A percentile compares a stretch with the other conserved stretches of the same genome.
Evolutionary conservation across 2,797 vertebrate genomes (phyloP).

Genomic region (Lindbergichthys nudifrons): DNA sequence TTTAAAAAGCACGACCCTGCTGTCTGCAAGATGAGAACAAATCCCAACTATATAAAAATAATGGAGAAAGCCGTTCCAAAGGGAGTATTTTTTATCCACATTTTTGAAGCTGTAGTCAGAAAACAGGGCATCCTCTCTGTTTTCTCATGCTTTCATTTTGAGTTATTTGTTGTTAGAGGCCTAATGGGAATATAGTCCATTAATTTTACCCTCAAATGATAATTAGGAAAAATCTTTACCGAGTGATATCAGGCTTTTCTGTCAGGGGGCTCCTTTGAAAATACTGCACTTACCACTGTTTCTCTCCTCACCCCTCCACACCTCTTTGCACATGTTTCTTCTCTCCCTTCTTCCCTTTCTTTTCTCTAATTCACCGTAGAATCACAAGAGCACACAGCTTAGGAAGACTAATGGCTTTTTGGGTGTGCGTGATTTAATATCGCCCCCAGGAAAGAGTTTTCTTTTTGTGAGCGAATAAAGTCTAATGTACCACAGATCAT

Average conservation of each 20-base stretch:
- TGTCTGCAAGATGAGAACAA: conserved; percentile 32
- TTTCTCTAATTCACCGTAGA: conserved; percentile 18
- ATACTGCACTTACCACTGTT: conserved; percentile 24
- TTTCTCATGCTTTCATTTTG: conserved; percentile 56
- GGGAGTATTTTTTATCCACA: conserved; percentile 51
- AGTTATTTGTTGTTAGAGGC: conserved; percentile 68
- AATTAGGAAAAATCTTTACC: conserved; percentile 69
- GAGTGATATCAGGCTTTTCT: conserved; percentile 45
- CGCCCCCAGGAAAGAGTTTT: conserved; percentile 18
- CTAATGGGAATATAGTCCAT: conserved; percentile 74
- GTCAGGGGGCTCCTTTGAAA: conserved; percentile 42
- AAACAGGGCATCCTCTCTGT: conserved; percentile 25
- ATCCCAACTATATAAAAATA: conserved; percentile 15
- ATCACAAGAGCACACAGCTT: conserved; percentile 43
- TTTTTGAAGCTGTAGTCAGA: conserved; percentile 53
- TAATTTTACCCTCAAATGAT: conserved; percentile 70
- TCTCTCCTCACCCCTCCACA: conserved; percentile 11
- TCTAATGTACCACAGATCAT: conserved; percentile 20
- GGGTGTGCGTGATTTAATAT: conserved; percentile 54
- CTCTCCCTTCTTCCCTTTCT: conserved; percentile 3
- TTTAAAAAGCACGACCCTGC: conserved; percentile 12
- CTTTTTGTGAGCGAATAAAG: conserved; percentile 3
- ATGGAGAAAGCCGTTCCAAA: conserved; percentile 28
- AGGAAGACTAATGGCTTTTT: conserved; percentile 54
- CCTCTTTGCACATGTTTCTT: conserved; percentile 13